A percentile compares a stretch with the other conserved stretches of the same genome.
Evolutionary conservation across 2,888 invertebrate genomes (phyloP).

Genomic region (Erynnis tages): DNA sequence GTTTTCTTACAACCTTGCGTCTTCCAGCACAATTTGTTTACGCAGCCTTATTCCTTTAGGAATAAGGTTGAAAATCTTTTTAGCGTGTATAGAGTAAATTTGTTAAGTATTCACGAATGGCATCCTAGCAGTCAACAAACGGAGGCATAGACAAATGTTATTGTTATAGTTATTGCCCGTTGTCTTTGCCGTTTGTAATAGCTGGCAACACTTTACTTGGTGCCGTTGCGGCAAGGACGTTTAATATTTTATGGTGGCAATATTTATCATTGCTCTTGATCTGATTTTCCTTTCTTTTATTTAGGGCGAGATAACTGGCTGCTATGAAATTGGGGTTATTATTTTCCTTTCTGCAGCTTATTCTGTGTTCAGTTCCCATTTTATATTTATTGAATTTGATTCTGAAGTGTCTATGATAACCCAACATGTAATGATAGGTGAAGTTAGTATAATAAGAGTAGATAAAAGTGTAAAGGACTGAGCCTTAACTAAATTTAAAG

Average conservation of each 20-base stretch:
- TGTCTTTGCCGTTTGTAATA: slow-evolving; percentile 57
- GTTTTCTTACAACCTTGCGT: slow-evolving; percentile 21
- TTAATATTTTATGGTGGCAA: slow-evolving; percentile 43
- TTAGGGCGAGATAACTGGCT: background rate
- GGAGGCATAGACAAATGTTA: slow-evolving; percentile 61
- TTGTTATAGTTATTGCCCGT: slow-evolving; percentile 66
- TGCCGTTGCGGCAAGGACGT: slow-evolving; percentile 39
- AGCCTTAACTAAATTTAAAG: no score
- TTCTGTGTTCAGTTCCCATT: no score
- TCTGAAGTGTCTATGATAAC: no score
- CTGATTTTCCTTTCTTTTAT: slow-evolving; percentile 17
- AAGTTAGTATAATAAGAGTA: no score
- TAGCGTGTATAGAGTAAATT: background rate
- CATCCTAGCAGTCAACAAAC: slow-evolving; percentile 53
- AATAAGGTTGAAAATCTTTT: slow-evolving; percentile 4
- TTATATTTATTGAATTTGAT: no score
- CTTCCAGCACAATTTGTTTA: background rate
- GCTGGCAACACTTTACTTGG: slow-evolving; percentile 58
- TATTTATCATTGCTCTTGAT: slow-evolving; percentile 33
- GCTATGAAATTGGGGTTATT: background rate
- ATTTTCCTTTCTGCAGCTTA: background rate
- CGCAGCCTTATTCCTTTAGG: background rate
- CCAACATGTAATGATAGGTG: no score
- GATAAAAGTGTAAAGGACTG: no score
- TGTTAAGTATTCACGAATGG: slow-evolving; percentile 43